Conservation (phyloP, 2,888 invertebrate genomes). For the Molanna angustata region DNA sequence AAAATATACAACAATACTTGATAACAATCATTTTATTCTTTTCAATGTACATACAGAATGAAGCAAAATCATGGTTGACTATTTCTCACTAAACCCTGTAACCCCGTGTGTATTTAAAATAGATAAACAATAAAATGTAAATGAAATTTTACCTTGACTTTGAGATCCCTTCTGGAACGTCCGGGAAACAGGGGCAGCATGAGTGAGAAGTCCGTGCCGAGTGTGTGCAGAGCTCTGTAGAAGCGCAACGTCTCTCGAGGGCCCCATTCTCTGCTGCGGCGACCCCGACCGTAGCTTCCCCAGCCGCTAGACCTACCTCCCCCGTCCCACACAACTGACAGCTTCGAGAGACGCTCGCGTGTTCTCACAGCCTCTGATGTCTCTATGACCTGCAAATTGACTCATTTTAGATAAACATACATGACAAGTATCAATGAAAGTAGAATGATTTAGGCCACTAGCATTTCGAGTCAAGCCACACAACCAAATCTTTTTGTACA, state of each 20-base stretch:
- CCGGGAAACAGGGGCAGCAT: slow-evolving; percentile 83
- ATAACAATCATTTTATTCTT: background rate
- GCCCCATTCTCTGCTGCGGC: slow-evolving; percentile 72
- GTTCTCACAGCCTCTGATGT: slow-evolving; percentile 63
- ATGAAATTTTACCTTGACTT: slow-evolving; percentile 79
- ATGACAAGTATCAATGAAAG: no score
- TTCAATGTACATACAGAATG: no score
- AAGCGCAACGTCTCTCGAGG: slow-evolving; percentile 83
- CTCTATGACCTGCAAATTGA: slow-evolving; percentile 66
- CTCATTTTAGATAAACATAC: no score
- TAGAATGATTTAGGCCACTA: no score
- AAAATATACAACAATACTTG: slow-evolving; percentile 21
- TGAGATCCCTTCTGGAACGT: slow-evolving; percentile 77
- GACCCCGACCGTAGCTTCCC: slow-evolving; percentile 65
- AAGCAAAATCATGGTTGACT: no score
- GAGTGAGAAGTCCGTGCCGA: slow-evolving; percentile 91
- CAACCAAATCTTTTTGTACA: no score
- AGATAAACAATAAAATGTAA: no score
- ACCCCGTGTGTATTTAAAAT: no score
- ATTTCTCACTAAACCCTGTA: no score
- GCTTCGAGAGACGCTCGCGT: slow-evolving; percentile 62
- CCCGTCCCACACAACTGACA: slow-evolving; percentile 65
- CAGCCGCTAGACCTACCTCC: slow-evolving; percentile 52
- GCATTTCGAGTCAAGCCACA: no score
- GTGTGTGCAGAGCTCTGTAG: slow-evolving; percentile 82